These are phyloP conservation scores for Sardina pilchardus DNA, from an alignment of 2,113 vertebrate species.

Conservation along the genomic window DNA sequence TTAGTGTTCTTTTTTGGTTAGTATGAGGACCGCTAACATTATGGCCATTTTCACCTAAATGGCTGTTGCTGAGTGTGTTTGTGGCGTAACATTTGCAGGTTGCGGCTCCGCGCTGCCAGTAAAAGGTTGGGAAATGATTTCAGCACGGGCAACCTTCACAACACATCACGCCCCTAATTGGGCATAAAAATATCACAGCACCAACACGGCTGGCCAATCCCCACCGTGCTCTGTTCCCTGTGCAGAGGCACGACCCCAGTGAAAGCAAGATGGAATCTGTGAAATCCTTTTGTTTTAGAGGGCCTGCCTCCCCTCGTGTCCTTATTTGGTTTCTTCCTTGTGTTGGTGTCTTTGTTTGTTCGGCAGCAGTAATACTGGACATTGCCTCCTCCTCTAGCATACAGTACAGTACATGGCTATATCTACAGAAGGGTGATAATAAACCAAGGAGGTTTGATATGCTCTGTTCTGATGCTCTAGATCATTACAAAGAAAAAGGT, in stretches of 20 bases:
- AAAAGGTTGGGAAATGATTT: slow-evolving; percentile 50
- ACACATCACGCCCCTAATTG: slow-evolving; percentile 69
- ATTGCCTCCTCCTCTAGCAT: neutral
- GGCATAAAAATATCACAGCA: slow-evolving; percentile 69
- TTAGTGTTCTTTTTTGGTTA: neutral
- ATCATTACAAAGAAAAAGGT: no score
- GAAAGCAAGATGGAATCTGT: slow-evolving; percentile 49
- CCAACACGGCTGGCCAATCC: slow-evolving; percentile 50
- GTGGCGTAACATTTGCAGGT: slow-evolving; percentile 18
- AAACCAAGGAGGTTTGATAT: neutral
- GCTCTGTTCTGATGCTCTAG: no score
- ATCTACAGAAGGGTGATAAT: neutral
- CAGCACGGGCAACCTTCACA: slow-evolving; percentile 50
- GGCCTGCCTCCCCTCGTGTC: slow-evolving; percentile 51
- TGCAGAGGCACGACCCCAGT: slow-evolving; percentile 20
- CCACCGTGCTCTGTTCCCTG: slow-evolving; percentile 41
- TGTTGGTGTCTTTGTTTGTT: neutral
- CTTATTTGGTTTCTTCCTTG: neutral
- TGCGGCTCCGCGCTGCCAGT: slow-evolving; percentile 31
- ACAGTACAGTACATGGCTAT: no score
- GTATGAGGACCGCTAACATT: neutral
- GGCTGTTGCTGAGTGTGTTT: neutral
- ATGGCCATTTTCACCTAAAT: neutral
- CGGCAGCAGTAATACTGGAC: neutral
- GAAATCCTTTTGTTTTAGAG: slow-evolving; percentile 52